Evolutionary conservation across 2,113 vertebrate genomes (phyloP).

Genomic region (Cyrtonyx montezumae): DNA sequence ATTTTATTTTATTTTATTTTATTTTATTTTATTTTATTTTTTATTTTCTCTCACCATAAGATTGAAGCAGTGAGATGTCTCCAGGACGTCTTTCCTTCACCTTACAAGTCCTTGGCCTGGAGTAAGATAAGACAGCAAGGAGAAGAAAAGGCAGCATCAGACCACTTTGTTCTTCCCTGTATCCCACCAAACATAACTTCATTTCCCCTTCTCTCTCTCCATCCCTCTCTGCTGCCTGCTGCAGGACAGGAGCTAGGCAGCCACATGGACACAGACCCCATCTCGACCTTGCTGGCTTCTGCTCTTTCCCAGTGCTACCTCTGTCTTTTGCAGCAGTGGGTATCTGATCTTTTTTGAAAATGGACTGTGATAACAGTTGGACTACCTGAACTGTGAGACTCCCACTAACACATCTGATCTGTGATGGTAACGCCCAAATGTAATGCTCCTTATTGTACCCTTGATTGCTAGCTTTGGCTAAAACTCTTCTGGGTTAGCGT

Average conservation of each 20-base stretch:
- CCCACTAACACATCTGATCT: neutral
- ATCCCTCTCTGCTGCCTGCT: neutral
- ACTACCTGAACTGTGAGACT: neutral
- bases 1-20: neutral
- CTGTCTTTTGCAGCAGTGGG: neutral
- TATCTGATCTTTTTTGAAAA: neutral
- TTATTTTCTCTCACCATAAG: neutral
- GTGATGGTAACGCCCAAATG: neutral
- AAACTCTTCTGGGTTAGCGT: neutral
- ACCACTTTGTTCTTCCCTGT: neutral
- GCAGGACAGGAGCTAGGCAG: neutral
- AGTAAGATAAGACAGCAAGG: neutral
- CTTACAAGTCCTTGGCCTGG: neutral
- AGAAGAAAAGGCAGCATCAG: neutral
- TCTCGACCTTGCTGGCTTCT: neutral
- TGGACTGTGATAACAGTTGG: neutral
- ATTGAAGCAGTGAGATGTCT: neutral
- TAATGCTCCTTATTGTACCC: neutral
- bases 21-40: neutral
- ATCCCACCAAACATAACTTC: neutral
- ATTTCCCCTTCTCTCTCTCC: neutral
- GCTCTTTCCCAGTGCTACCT: neutral
- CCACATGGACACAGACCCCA: accelerated
- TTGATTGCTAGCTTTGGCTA: neutral
- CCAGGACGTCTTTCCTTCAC: neutral